Base-by-base conservation (phyloP, 2,113 vertebrate species). In the Pelodiscus sinensis region DNA sequence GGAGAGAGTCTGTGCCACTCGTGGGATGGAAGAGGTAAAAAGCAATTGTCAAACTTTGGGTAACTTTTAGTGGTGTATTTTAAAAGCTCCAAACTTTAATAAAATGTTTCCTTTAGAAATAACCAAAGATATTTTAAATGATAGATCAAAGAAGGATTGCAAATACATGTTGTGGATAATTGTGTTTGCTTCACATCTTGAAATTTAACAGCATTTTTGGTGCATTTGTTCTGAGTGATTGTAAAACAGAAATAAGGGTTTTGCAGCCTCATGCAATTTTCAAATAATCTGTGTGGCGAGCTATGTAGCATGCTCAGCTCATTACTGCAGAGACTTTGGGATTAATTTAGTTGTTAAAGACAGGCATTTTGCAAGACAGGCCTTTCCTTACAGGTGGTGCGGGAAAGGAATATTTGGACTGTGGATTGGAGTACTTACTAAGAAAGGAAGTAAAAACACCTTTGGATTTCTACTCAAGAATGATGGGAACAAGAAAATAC, bases 11-110 rank as follows among this genome's bases (percentile, higher is more conserved):
- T 1, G 97, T 98, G 79, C 99, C 99, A 0, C 96, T 99, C 94
- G 97, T 91, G 38, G 99, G 98, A 90, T 99, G 99, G 99, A 99
- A 98, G 97, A 98, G 99, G 99, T 99, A 98, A 98, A 89, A 92
- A 58, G 22, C 31, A 79, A 86, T 80, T 38, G 29, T 2, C 57
- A 88, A 65, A 62, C 89, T 78, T 79, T 35, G 81, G 21, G 13
- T 80, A 91, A 90, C 81, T 35, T 80, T n/a, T 31, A 9, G 65
- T 21, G 18, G 35, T 71, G n/a, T 19, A 44, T 44, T 6, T 16
- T n/a, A 13, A 81, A 71, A 50, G 24, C 38, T 50, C 12, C 73
- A 77, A 77, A 77, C 38, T 3, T 50, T 25, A 50, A 50, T 50
- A 75, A 24, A 14, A 50, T 50, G 11, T 44, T 77, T 50, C 44